Base-by-base conservation (phyloP, 2,113 vertebrate species). In the Limnothrissa miodon region DNA sequence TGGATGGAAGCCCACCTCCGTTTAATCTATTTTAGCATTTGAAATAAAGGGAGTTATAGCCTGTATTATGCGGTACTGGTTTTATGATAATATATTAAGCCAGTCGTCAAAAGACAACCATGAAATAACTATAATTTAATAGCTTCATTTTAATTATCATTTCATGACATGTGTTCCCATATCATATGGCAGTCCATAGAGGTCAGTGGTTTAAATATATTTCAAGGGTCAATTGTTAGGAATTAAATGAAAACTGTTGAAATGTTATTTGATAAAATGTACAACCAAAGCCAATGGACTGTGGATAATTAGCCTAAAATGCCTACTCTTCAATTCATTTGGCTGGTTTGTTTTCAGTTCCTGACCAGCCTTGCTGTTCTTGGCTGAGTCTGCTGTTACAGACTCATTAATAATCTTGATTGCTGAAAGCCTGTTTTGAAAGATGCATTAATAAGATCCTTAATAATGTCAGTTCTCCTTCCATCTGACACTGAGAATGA, bases 311-410 rank as follows among this genome's bases (percentile, higher is more conserved):
- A n/a, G n/a, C n/a, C n/a, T n/a, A 2, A 74, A 33, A 74, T 74
- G 66, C 25, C 29, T 36, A 36, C 66, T 36, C 36, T 74, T 74
- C 66, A 74, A 11, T 74, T 74, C 66, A 74, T 15, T 74, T 36
- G 66, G 66, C 66, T 74, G 29, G 66, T 74, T 74, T 74, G 66
- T 74, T 74, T 74, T 74, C 66, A 74, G 29, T 74, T 74, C 66
- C 66, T 74, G 66, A 74, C 36, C 66, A 74, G 8, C 33, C 66
- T 74, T 74, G 66, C 66, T 74, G 66, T 74, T 74, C 66, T 66
- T 74, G 66, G 66, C 66, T 36, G 66, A 11, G 29, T 36, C 29
- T 39, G 33, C 66, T 74, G 66, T 74, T 33, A 74, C 33, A 74
- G 66, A 74, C 66, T 74, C 13, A 33, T 74, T 29, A 74, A 74